Base-by-base conservation (phyloP, 2,888 invertebrate species). In the Scaptomyza caliginosa region DNA sequence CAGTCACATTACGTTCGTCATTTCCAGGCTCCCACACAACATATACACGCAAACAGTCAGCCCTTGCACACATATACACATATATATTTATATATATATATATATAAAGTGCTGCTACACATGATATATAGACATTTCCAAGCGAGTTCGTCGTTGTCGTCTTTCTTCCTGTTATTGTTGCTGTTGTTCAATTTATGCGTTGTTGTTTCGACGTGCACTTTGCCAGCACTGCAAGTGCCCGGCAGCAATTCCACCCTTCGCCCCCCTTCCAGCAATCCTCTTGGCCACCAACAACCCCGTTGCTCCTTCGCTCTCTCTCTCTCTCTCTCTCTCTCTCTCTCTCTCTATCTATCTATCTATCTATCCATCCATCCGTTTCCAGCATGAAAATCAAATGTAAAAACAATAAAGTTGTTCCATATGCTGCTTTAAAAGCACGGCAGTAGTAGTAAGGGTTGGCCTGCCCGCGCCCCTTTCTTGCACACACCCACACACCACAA, bases 51-150 rank as follows among this genome's bases (percentile, higher is more conserved):
- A 8, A 7, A 24, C 26, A 19, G 16, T 8, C 26, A 17, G 42
- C 26, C 24, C 68, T 13, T 7, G 1, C 42, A 19, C 19, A 21
- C 21, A 13, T 21, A 13, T 11, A 17, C 34, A 11, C 24, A 3
- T n/a, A n/a, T n/a, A n/a, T n/a, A n/a, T n/a, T n/a, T n/a, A n/a
- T n/a, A n/a, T n/a, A n/a, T n/a, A n/a, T n/a, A n/a, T n/a, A n/a
- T n/a, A n/a, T n/a, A n/a, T n/a, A n/a, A n/a, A n/a, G n/a, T n/a
- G n/a, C n/a, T n/a, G n/a, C n/a, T 28, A 1, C 8, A 42, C 48
- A 68, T 81, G 84, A 81, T 83, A 77, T 80, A 86, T 86, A 84
- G 86, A 84, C 86, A 71, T 71, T 81, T 81, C 74, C 80, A 77
- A 74, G 54, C 77, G 63, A 77, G 68, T 66, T 69, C 42, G 55